Evolutionary conservation across 2,888 invertebrate genomes (phyloP), one percentile per base, ranked within the genome.

Genomic region (Lithophane socia): DNA sequence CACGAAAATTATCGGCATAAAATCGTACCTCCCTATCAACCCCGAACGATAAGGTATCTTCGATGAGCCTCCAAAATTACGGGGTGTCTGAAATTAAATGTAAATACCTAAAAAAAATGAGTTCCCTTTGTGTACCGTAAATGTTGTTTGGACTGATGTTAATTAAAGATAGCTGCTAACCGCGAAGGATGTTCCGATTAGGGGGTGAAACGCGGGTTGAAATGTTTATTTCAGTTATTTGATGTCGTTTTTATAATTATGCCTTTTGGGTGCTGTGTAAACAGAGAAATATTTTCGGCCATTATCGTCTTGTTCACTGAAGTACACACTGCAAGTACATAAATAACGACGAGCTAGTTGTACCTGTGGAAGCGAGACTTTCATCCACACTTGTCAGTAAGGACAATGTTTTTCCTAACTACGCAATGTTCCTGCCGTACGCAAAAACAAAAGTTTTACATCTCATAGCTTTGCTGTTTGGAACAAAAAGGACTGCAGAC

Each of bases 91-190:
- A 91, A 91, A 92, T 92, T 90, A 90, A 92, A 91, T 86, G 90
- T 91, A 92, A 92, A 92, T 90, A 91, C 88, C 86, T 87, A 86
- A 82, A 90, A 56, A 90, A 91, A 91, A 88, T 89, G 84, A 89
- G 86, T 89, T 87, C 78, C 79, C 74, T 81, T 87, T 87, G 86
- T 87, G 83, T 86, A 80, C 72, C 24, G 58, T 71, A 77, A 86
- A 88, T 79, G 82, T 78, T 84, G 75, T 79, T 85, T 68, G 69
- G 65, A 47, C 73, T 68, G 85, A 87, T 88, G 78, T 85, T 86
- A 85, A 88, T 88, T 86, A 86, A 77, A 84, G 88, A 83, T 87
- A 84, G 77, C 77, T 75, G 66, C 49, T 79, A 82, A 82, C 82
- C 75, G 61, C 84, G n/a, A 72, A 65, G 65, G 74, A 72, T 77